These are phyloP conservation scores for Hirtodrosophila confusa DNA, from an alignment of 2,888 invertebrate species.

Conservation along the genomic window DNA sequence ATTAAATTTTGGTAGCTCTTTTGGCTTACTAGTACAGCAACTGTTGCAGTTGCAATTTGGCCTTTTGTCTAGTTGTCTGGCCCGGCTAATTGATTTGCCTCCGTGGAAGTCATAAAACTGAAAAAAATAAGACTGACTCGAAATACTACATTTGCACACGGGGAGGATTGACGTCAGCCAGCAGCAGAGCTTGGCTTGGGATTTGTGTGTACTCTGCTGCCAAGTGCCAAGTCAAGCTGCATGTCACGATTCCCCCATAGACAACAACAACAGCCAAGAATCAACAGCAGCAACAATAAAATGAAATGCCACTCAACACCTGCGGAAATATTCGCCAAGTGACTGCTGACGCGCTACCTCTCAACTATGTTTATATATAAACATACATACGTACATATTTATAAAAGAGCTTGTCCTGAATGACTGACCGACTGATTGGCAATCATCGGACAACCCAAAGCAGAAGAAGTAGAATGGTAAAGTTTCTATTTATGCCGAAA, in stretches of 20 bases:
- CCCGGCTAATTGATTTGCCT: slow-evolving; percentile 50
- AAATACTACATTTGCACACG: slow-evolving; percentile 13
- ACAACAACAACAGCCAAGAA: slow-evolving; percentile 44
- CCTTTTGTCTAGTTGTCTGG: slow-evolving; percentile 22
- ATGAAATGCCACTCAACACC: slow-evolving; percentile 78
- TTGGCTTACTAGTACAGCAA: slow-evolving; percentile 13
- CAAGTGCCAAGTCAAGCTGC: slow-evolving; percentile 73
- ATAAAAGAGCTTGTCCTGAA: no score
- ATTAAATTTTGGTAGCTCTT: slow-evolving; percentile 48
- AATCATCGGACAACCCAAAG: no score
- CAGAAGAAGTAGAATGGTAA: no score
- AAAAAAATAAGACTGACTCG: slow-evolving; percentile 5
- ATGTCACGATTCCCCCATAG: slow-evolving; percentile 72
- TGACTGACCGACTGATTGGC: no score
- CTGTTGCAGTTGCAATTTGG: slow-evolving; percentile 47
- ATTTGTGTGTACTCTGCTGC: slow-evolving; percentile 56
- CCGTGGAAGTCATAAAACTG: slow-evolving; percentile 30
- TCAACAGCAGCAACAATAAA: slow-evolving; percentile 54
- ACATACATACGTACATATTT: slow-evolving; percentile 15
- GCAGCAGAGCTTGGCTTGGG: slow-evolving; percentile 28
- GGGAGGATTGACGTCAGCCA: slow-evolving; percentile 59
- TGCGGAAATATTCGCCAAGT: slow-evolving; percentile 75
- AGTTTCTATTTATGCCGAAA: no score
- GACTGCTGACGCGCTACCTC: slow-evolving; percentile 62
- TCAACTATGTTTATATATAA: slow-evolving; percentile 35